These are phyloP conservation scores for Stercorarius parasiticus DNA, from an alignment of 2,113 vertebrate species.

Conservation along the genomic window DNA sequence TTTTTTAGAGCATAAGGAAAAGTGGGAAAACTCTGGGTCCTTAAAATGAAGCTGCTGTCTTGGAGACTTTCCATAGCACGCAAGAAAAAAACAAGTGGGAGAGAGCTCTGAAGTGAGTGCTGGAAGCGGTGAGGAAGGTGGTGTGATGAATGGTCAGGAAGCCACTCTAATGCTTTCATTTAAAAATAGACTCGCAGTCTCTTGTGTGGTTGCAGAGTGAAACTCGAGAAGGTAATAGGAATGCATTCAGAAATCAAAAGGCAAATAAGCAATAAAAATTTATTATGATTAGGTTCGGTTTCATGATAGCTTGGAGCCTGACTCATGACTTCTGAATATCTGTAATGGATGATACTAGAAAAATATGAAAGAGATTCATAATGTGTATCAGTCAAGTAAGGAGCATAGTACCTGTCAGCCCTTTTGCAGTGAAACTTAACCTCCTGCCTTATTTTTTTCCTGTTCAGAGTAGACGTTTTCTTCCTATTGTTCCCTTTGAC, in stretches of 20 bases:
- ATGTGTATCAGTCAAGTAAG: not conserved
- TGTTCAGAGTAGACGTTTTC: not conserved
- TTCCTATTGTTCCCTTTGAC: not conserved
- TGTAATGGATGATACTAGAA: not conserved
- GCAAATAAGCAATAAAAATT: not conserved
- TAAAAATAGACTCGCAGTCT: slow-evolving; percentile 21
- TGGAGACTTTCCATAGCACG: not conserved
- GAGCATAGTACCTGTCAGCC: not conserved
- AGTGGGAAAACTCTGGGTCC: not conserved
- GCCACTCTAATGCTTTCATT: not conserved
- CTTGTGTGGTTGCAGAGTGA: not conserved
- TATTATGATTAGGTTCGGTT: not conserved
- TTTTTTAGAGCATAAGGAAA: not conserved
- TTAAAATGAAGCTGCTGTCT: not conserved
- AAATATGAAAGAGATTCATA: not conserved
- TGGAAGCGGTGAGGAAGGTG: not conserved
- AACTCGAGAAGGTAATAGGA: not conserved
- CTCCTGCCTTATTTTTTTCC: not conserved
- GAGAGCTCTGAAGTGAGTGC: not conserved
- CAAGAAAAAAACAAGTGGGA: not conserved
- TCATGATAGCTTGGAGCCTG: not conserved
- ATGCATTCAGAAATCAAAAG: slow-evolving; percentile 6
- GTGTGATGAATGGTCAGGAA: slow-evolving; percentile 39
- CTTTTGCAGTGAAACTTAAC: not conserved
- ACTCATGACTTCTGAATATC: not conserved